Conservation (phyloP, 2,888 invertebrate genomes). For the Homarus gammarus region DNA sequence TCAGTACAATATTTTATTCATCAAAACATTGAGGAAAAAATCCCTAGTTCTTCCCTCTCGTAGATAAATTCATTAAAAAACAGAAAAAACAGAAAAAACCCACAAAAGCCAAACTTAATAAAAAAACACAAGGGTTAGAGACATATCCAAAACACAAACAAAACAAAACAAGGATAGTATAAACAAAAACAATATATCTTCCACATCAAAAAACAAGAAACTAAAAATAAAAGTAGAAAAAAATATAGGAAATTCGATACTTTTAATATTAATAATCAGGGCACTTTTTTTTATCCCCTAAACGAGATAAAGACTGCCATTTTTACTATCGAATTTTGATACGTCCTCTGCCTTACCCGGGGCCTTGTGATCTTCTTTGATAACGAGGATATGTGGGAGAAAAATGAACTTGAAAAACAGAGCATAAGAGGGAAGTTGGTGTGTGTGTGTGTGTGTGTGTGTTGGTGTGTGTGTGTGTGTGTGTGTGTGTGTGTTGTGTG, state of each 20-base stretch:
- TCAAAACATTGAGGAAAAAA: no score
- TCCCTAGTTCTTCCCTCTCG: no score
- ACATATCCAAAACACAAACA: no score
- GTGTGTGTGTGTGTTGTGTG: background rate
- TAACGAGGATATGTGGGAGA: background rate
- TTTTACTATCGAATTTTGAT: background rate
- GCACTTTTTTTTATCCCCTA: background rate
- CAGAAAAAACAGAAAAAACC: no score
- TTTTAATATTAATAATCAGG: background rate
- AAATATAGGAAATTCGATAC: background rate
- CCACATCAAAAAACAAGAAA: no score
- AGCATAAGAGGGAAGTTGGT: background rate
- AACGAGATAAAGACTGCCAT: background rate
- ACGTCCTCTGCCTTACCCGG: background rate
- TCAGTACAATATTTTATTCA: no score
- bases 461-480: background rate
- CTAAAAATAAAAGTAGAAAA: background rate
- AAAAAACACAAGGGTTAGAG: no score
- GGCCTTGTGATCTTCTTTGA: background rate
- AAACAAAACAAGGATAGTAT: no score
- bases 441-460: background rate
- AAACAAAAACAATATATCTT: no score
- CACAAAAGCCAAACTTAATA: no score
- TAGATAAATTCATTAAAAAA: no score
- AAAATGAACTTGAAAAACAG: background rate